These are phyloP conservation scores for Apotomis capreana DNA, from an alignment of 2,888 invertebrate genomes.

Conservation along the genomic window DNA sequence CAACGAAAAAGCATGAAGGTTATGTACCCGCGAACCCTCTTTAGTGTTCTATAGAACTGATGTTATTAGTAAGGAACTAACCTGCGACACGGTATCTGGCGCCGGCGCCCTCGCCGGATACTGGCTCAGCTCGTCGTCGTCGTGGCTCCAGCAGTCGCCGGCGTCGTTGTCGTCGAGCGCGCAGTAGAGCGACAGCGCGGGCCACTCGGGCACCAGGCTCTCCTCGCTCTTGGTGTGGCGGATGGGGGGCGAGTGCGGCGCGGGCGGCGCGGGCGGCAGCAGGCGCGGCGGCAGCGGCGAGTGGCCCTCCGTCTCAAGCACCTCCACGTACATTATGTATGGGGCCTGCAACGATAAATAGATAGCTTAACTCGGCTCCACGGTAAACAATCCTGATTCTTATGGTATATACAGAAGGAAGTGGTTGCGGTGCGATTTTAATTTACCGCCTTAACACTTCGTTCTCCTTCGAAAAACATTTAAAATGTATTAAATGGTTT, in stretches of 20 bases:
- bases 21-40: background rate
- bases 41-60: background rate
- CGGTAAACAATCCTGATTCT: too few species aligned
- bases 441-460: too few species aligned
- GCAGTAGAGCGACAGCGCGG: constrained; percentile 73
- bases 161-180: constrained; percentile 70
- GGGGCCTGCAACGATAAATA: constrained; percentile 86
- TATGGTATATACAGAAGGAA: too few species aligned
- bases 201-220: constrained; percentile 87
- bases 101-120: constrained; percentile 68
- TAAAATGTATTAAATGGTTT: too few species aligned
- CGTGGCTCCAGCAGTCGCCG: constrained; percentile 96
- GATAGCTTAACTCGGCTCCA: background rate
- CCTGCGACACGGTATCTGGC: constrained; percentile 89
- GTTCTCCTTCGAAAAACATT: too few species aligned
- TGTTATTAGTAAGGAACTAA: constrained; percentile 76
- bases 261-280: constrained; percentile 89
- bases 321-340: constrained; percentile 99
- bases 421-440: too few species aligned
- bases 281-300: constrained; percentile 95
- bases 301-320: constrained; percentile 89
- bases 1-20: background rate
- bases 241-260: constrained; percentile 87
- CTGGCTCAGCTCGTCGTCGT: constrained; percentile 93
- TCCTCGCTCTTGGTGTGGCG: constrained; percentile 97